A percentile compares a stretch with the other conserved stretches of the same genome.
Conservation (phyloP, 2,113 vertebrate genomes). For the Rhagologus leucostigma region DNA sequence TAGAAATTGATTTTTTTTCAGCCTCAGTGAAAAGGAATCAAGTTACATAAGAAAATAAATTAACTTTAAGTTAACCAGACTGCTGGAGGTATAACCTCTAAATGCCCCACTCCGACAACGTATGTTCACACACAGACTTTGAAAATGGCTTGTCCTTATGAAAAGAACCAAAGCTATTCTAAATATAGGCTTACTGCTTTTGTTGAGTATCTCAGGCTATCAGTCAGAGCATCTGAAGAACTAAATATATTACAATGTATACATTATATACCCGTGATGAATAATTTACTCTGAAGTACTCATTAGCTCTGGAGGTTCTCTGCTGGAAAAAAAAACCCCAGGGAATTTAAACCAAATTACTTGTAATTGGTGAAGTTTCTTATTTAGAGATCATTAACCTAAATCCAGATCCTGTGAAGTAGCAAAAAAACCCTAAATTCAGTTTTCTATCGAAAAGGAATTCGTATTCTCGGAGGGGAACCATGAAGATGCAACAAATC, state of each 20-base stretch:
- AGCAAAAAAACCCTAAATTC: background rate
- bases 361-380: background rate
- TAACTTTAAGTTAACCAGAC: background rate
- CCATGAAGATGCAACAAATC: background rate
- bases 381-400: background rate
- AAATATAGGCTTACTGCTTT: background rate
- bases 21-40: background rate
- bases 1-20: background rate
- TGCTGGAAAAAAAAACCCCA: background rate
- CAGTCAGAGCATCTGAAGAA: background rate
- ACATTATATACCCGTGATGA: background rate
- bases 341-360: background rate
- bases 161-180: background rate
- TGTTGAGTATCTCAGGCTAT: background rate
- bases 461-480: background rate
- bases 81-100: background rate
- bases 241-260: background rate
- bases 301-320: background rate
- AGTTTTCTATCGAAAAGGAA: background rate
- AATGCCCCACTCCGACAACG: background rate
- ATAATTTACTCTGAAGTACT: background rate
- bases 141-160: background rate
- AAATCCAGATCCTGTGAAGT: background rate
- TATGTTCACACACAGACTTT: background rate
- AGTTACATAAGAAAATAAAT: constrained; percentile 9